phyloP scores from a whole-genome alignment of 1,140 invertebrate genomes.

The Melanaphis sacchari region DNA sequence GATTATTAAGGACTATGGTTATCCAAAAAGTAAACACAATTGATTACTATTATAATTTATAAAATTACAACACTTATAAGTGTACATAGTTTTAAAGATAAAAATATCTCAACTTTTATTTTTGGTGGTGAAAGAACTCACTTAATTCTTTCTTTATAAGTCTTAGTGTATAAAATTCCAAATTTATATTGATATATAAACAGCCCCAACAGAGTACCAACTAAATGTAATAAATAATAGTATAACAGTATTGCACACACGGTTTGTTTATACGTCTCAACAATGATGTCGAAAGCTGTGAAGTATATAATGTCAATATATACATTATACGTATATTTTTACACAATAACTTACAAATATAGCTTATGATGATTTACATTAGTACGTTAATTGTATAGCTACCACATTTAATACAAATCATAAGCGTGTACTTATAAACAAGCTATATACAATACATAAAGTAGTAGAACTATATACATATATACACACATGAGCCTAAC shows the following conservation, averaged over 20 bases:
- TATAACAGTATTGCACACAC: neutral
- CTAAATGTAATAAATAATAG: neutral
- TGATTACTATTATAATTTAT: neutral
- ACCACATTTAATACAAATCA: neutral
- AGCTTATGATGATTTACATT: neutral
- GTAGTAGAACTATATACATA: neutral
- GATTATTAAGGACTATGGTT: neutral
- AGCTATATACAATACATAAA: neutral
- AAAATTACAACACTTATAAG: neutral
- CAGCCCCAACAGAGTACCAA: neutral
- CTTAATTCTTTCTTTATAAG: neutral
- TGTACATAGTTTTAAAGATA: neutral
- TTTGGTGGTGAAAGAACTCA: neutral
- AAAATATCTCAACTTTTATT: neutral
- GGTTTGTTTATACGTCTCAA: neutral
- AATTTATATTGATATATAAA: neutral
- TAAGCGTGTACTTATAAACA: neutral
- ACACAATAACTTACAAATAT: neutral
- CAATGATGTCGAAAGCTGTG: neutral
- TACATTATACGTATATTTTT: neutral
- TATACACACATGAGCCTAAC: neutral
- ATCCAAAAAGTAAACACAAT: neutral
- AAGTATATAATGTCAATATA: neutral
- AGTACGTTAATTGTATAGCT: no score
- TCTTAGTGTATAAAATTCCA: neutral